These are phyloP conservation scores for Smittia sp. DNA, from an alignment of 2,888 invertebrate species.

Conservation along the genomic window DNA sequence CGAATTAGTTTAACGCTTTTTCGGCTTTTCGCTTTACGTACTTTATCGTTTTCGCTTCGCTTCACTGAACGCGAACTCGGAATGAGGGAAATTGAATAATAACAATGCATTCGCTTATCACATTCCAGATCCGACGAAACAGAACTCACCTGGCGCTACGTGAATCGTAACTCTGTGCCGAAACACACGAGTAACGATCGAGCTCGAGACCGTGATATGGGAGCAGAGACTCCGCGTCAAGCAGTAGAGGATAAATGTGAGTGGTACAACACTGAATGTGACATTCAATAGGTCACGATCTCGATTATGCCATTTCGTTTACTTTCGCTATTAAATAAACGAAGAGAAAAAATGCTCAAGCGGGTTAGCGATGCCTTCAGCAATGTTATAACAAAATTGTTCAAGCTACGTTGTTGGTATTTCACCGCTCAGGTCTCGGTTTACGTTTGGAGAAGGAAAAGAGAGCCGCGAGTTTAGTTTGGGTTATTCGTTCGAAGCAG, in stretches of 20 bases:
- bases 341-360: no score
- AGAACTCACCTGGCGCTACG: conserved; percentile 27
- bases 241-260: neutral
- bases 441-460: neutral
- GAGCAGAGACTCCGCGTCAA: conserved; percentile 10
- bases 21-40: neutral
- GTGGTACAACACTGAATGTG: no score
- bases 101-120: conserved; percentile 1
- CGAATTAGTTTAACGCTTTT: neutral
- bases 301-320: neutral
- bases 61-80: conserved; percentile 48
- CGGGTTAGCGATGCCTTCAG: no score
- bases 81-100: conserved; percentile 32
- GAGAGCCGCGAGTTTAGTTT: neutral
- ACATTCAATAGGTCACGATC: neutral
- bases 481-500: neutral
- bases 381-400: neutral
- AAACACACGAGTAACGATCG: neutral
- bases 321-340: neutral
- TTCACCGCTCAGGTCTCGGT: neutral
- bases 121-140: conserved; percentile 41
- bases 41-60: conserved; percentile 42
- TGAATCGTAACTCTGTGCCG: conserved; percentile 20
- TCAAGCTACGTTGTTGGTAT: neutral
- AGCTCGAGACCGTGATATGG: conserved; percentile 1